Percentiles rank a stretch among this genome's conserved stretches.
These are phyloP conservation scores for Momotus momota DNA, from an alignment of 2,797 vertebrate species.

Conservation along the genomic window DNA sequence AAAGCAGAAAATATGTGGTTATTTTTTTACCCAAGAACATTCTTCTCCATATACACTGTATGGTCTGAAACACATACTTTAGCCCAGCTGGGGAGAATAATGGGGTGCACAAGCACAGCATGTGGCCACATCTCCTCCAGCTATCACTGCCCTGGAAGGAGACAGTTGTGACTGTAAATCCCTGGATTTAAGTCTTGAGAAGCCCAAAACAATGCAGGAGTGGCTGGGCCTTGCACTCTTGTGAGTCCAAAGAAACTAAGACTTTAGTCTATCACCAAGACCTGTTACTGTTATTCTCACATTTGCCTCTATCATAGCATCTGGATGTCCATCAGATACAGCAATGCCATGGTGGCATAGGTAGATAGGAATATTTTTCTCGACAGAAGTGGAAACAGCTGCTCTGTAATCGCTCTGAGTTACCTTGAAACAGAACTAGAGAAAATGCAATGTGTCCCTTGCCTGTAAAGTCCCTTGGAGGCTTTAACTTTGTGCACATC, in stretches of 20 bases:
- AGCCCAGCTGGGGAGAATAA: not conserved
- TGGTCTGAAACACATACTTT: not conserved
- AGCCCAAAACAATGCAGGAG: not conserved
- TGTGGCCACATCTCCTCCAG: not conserved
- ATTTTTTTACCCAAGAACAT: not conserved
- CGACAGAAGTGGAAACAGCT: slow-evolving; percentile 34
- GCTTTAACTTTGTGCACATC: slow-evolving; percentile 7
- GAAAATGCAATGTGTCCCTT: slow-evolving; percentile 16
- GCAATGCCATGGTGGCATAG: not conserved
- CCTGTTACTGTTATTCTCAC: not conserved
- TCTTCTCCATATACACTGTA: not conserved
- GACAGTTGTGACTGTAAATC: not conserved
- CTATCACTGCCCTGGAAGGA: not conserved
- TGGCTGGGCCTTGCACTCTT: not conserved
- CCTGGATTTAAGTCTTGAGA: not conserved
- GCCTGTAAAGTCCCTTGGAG: not conserved
- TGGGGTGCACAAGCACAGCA: not conserved
- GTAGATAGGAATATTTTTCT: not conserved
- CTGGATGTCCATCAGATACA: not conserved
- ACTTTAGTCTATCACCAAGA: not conserved
- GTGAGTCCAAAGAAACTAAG: not conserved
- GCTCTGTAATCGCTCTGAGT: not conserved
- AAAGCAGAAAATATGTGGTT: not conserved
- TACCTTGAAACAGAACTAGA: slow-evolving; percentile 27
- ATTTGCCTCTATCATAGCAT: not conserved